These are phyloP conservation scores for Priocnemis perturbator DNA, from an alignment of 2,888 invertebrate species.

Conservation along the genomic window DNA sequence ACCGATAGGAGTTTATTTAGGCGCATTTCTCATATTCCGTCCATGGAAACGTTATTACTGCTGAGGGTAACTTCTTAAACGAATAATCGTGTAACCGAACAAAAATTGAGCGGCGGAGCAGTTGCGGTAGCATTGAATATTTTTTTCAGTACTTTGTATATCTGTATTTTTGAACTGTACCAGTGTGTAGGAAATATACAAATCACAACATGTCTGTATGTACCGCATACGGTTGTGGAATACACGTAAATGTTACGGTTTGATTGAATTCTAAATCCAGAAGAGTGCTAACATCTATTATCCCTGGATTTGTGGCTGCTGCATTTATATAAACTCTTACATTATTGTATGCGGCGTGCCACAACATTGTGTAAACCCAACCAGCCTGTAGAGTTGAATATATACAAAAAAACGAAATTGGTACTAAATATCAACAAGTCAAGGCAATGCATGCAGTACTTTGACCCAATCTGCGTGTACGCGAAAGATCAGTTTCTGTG, in stretches of 20 bases:
- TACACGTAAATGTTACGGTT: slow-evolving; percentile 25
- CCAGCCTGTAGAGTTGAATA: slow-evolving; percentile 39
- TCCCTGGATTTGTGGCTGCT: too few species aligned
- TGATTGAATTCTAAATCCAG: slow-evolving; percentile 17
- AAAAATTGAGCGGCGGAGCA: slow-evolving; percentile 50
- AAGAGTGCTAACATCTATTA: too few species aligned
- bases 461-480: slow-evolving; percentile 28
- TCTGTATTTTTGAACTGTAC: slow-evolving; percentile 15
- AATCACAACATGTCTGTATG: slow-evolving; percentile 19
- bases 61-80: slow-evolving; percentile 50
- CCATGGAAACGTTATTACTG: slow-evolving; percentile 60
- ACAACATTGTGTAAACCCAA: slow-evolving; percentile 39
- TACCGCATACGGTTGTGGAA: not conserved
- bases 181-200: slow-evolving; percentile 26
- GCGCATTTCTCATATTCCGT: slow-evolving; percentile 48
- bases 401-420: slow-evolving; percentile 41
- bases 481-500: slow-evolving; percentile 28
- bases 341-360: slow-evolving; percentile 30
- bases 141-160: slow-evolving; percentile 30
- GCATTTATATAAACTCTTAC: too few species aligned
- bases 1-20: slow-evolving; percentile 40
- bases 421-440: slow-evolving; percentile 39
- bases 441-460: slow-evolving; percentile 37
- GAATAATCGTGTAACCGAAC: slow-evolving; percentile 35
- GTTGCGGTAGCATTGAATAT: slow-evolving; percentile 45